These are phyloP conservation scores for Aproaerema taeniolella DNA, from an alignment of 2,888 invertebrate genomes.

Conservation along the genomic window DNA sequence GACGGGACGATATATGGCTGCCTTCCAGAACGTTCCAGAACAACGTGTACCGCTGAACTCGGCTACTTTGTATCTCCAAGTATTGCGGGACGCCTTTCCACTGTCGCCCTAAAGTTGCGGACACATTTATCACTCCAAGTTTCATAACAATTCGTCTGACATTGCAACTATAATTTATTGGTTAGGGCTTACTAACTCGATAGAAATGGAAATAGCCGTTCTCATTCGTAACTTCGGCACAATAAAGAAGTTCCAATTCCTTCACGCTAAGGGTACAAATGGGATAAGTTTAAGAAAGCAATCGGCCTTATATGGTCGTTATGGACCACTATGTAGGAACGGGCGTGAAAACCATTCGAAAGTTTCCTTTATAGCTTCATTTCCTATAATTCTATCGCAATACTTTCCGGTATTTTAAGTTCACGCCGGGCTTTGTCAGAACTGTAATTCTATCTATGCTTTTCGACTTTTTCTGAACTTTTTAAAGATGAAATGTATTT, in stretches of 20 bases:
- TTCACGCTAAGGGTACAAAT: conserved; percentile 62
- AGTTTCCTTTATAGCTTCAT: conserved; percentile 62
- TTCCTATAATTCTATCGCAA: conserved; percentile 52
- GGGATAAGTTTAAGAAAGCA: conserved; percentile 75
- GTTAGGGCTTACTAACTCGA: conserved; percentile 47
- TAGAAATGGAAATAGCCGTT: conserved; percentile 66
- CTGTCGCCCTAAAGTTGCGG: too few species aligned
- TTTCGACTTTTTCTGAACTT: neutral
- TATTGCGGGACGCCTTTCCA: too few species aligned
- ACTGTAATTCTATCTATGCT: neutral
- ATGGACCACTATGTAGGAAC: conserved; percentile 60
- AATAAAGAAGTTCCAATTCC: conserved; percentile 70
- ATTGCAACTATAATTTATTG: conserved; percentile 46
- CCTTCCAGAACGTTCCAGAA: too few species aligned
- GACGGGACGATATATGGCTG: neutral
- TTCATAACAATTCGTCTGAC: conserved; percentile 39
- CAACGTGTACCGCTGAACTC: too few species aligned
- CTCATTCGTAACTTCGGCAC: conserved; percentile 63
- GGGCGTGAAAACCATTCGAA: conserved; percentile 65
- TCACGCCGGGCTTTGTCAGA: neutral
- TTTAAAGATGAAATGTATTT: too few species aligned
- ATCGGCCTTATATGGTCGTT: conserved; percentile 74
- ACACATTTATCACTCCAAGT: conserved; percentile 9
- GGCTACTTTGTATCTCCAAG: too few species aligned
- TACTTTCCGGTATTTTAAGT: conserved; percentile 22